Percentiles rank a stretch among this genome's conserved stretches.
These are phyloP conservation scores for Phengaris alcon DNA, from an alignment of 2,888 invertebrate genomes.

Conservation along the genomic window DNA sequence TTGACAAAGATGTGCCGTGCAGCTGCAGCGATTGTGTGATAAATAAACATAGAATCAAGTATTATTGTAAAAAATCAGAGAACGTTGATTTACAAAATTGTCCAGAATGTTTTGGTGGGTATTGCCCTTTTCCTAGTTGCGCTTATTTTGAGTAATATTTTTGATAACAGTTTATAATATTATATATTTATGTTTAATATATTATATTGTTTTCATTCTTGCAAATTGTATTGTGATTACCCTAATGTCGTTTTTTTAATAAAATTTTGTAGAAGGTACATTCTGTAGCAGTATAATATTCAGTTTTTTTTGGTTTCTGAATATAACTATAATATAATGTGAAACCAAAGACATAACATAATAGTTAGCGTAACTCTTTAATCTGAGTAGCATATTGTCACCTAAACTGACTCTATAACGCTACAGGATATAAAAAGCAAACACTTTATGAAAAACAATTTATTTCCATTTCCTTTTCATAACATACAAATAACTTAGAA, in stretches of 20 bases:
- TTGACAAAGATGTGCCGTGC: not conserved
- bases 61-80: conserved; percentile 42
- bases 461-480: not conserved
- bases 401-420: not conserved
- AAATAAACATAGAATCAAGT: not conserved
- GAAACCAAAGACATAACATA: no score
- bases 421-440: not conserved
- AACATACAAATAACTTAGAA: not conserved
- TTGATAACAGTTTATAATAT: not conserved
- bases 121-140: conserved; percentile 30
- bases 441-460: not conserved
- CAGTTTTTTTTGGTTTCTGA: no score
- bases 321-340: no score
- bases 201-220: no score
- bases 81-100: conserved; percentile 30
- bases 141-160: conserved; percentile 29
- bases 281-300: no score
- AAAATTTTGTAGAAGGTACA: no score
- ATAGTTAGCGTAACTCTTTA: no score
- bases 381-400: no score
- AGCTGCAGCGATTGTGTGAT: not conserved
- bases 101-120: conserved; percentile 27
- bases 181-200: no score
- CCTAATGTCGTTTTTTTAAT: no score
- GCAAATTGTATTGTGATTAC: no score